A percentile compares a stretch with the other conserved stretches of the same genome.
These are phyloP conservation scores for Lycaon pictus DNA, from an alignment of 2,113 vertebrate species.

Conservation along the genomic window DNA sequence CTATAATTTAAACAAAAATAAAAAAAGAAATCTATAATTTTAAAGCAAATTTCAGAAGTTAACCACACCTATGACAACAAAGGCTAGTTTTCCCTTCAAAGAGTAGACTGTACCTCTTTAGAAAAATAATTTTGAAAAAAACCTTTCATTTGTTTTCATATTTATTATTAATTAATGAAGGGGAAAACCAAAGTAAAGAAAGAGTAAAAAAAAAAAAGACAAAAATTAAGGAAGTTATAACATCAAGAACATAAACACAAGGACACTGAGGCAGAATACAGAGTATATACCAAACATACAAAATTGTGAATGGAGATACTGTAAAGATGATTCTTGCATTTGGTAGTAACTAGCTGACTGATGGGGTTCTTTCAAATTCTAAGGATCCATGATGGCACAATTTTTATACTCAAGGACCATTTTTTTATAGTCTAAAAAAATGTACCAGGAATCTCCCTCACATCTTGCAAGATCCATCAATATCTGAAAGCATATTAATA, in stretches of 20 bases:
- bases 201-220: neutral
- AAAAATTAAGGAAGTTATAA: neutral
- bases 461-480: neutral
- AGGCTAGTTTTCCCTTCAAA: neutral
- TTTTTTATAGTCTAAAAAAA: neutral
- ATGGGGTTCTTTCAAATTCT: neutral
- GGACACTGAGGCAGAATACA: neutral
- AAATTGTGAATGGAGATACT: neutral
- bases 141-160: neutral
- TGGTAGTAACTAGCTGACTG: neutral
- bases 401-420: conserved; percentile 42
- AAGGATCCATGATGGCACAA: neutral
- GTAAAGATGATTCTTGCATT: neutral
- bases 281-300: neutral
- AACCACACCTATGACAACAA: neutral
- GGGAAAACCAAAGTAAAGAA: neutral
- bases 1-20: neutral
- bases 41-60: conserved; percentile 17
- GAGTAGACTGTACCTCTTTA: neutral
- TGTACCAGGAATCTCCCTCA: neutral
- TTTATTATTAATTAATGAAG: neutral
- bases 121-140: neutral
- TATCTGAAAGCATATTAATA: neutral
- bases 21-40: conserved; percentile 7
- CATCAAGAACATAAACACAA: neutral